Conservation (phyloP, 2,888 invertebrate genomes). For the Sphinx pinastri region DNA sequence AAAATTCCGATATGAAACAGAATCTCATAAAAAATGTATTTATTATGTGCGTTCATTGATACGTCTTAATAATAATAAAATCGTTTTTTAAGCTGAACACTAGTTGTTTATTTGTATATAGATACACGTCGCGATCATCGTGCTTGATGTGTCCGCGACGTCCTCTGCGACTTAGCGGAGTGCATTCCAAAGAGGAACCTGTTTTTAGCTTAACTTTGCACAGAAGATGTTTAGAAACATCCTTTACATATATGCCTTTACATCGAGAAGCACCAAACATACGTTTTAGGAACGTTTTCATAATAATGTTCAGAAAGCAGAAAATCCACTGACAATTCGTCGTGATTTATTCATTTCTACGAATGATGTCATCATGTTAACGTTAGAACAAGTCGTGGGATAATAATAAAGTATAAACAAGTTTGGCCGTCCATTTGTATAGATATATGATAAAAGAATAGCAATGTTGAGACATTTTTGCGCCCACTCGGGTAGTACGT, state of each 20-base stretch:
- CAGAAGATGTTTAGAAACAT: conserved; percentile 23
- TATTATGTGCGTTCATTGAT: no score
- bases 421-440: conserved; percentile 13
- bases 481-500: not conserved
- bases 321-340: not conserved
- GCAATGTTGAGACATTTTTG: not conserved
- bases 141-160: conserved; percentile 52
- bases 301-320: not conserved
- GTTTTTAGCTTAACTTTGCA: conserved; percentile 51
- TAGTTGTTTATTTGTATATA: conserved; percentile 54
- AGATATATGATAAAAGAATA: not conserved
- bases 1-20: no score
- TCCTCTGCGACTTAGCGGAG: conserved; percentile 44
- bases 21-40: no score
- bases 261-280: not conserved
- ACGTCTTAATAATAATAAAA: no score
- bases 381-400: conserved; percentile 4
- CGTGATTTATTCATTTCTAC: conserved; percentile 2
- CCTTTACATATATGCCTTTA: not conserved
- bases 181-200: conserved; percentile 69
- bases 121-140: conserved; percentile 31
- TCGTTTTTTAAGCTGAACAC: conserved; percentile 35
- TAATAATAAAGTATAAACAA: not conserved
- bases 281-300: conserved; percentile 1
- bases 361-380: not conserved